A percentile compares a stretch with the other conserved stretches of the same genome.
Evolutionary conservation across 1,140 invertebrate genomes (phyloP).

Genomic region (Proales similis): DNA sequence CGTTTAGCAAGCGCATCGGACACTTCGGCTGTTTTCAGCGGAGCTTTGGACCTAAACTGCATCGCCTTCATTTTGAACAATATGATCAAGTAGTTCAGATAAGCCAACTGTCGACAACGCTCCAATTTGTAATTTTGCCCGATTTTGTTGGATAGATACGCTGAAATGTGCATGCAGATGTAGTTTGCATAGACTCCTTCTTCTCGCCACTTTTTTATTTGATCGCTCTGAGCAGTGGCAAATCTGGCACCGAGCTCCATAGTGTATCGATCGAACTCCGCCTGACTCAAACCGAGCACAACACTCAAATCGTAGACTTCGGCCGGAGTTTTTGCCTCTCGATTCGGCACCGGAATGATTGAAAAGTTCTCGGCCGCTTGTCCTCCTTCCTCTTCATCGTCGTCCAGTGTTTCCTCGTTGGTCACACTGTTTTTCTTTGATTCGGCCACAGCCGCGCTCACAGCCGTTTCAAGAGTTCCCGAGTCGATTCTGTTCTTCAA

Average conservation of each 20-base stretch:
- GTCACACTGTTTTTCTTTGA: constrained; percentile 9
- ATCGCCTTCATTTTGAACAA: constrained; percentile 7
- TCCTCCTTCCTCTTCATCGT: neutral
- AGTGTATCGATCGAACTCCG: constrained; percentile 27
- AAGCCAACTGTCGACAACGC: constrained; percentile 14
- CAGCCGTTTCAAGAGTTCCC: constrained; percentile 12
- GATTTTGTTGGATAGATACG: constrained; percentile 12
- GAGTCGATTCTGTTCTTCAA: constrained; percentile 35
- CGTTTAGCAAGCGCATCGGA: constrained; percentile 16
- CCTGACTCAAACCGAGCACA: constrained; percentile 19
- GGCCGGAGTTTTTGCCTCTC: constrained; percentile 19
- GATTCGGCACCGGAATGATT: constrained; percentile 26
- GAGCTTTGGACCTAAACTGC: constrained; percentile 18
- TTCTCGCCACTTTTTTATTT: constrained; percentile 17
- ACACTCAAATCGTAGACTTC: constrained; percentile 33
- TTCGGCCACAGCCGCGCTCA: constrained; percentile 17
- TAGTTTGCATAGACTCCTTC: constrained; percentile 10
- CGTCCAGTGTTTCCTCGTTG: neutral
- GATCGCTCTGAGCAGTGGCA: constrained; percentile 9
- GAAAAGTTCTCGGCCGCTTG: constrained; percentile 26
- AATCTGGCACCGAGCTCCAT: constrained; percentile 12
- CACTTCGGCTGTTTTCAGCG: constrained; percentile 15
- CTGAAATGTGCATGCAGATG: constrained; percentile 6
- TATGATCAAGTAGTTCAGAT: constrained; percentile 21
- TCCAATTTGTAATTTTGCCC: constrained; percentile 35